phyloP scores from a whole-genome alignment of 2,888 invertebrate genomes.

The Drosophila imparisetae region DNA sequence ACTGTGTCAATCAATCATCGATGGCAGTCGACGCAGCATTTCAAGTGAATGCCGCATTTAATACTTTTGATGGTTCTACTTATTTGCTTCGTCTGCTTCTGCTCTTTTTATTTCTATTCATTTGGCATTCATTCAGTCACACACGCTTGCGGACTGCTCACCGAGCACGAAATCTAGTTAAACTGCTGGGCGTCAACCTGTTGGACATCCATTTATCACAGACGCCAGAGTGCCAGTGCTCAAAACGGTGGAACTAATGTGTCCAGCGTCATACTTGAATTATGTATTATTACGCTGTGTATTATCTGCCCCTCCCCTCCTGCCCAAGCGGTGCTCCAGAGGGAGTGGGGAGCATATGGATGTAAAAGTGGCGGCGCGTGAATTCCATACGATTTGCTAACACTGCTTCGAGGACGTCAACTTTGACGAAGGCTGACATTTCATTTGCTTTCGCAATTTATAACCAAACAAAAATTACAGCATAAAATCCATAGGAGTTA shows the following conservation, averaged over 20 bases:
- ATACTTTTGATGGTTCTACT: conserved; percentile 30
- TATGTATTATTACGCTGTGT: conserved; percentile 63
- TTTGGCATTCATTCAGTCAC: conserved; percentile 30
- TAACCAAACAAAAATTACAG: conserved; percentile 34
- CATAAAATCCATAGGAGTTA: not conserved
- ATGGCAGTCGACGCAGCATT: conserved; percentile 33
- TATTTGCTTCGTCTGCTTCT: not conserved
- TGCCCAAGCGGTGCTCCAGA: not conserved
- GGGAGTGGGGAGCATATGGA: conserved; percentile 4
- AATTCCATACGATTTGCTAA: conserved; percentile 59
- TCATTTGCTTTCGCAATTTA: conserved; percentile 60
- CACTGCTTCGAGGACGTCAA: conserved; percentile 17
- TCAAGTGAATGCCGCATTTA: conserved; percentile 51
- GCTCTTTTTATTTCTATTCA: not conserved
- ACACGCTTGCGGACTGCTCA: conserved; percentile 57
- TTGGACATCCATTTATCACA: conserved; percentile 65
- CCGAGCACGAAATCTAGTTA: conserved; percentile 44
- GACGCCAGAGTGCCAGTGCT: conserved; percentile 42
- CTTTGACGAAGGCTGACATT: conserved; percentile 55
- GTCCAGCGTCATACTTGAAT: conserved; percentile 68
- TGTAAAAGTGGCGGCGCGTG: conserved; percentile 49
- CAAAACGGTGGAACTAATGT: conserved; percentile 75
- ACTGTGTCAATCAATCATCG: conserved; percentile 57
- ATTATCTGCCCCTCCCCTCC: conserved; percentile 30
- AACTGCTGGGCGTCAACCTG: conserved; percentile 57